Percentiles rank a stretch among this genome's conserved stretches.
These are phyloP conservation scores for Drosophila seguyi DNA, from an alignment of 1,140 invertebrate species.

Conservation along the genomic window DNA sequence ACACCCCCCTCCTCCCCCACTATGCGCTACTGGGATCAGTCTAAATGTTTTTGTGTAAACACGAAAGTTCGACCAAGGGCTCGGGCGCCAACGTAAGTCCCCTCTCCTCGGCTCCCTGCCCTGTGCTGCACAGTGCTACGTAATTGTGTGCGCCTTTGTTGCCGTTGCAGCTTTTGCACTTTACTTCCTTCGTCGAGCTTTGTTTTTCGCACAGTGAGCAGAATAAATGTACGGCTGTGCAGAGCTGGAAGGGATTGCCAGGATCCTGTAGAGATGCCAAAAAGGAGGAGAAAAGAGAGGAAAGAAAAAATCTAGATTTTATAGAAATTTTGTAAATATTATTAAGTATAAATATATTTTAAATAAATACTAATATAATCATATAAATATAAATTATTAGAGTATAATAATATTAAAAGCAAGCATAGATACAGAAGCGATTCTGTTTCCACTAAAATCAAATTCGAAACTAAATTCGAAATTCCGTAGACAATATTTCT, in stretches of 20 bases:
- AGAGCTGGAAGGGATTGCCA: constrained; percentile 29
- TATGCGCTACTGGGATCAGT: constrained; percentile 55
- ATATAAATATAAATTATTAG: too few relatives aligned
- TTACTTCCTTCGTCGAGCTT: constrained; percentile 79
- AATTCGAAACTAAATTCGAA: too few relatives aligned
- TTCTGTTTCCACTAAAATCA: too few relatives aligned
- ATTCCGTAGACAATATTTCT: too few relatives aligned
- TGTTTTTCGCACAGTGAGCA: constrained; percentile 70
- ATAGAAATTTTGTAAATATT: too few relatives aligned
- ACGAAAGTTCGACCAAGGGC: constrained; percentile 45
- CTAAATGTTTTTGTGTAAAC: constrained; percentile 82
- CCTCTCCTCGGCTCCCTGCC: not conserved
- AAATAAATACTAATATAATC: not conserved
- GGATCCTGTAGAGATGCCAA: constrained; percentile 15
- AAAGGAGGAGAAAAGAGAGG: not conserved
- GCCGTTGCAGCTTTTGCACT: constrained; percentile 79
- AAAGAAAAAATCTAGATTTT: not conserved
- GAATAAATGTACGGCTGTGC: constrained; percentile 59
- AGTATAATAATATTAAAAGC: too few relatives aligned
- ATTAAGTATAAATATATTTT: too few relatives aligned
- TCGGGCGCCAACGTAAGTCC: constrained; percentile 12
- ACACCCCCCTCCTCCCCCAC: constrained; percentile 31
- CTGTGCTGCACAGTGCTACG: constrained; percentile 46
- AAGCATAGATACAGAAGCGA: too few relatives aligned
- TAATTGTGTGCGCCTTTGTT: constrained; percentile 80